Evolutionary conservation across 2,113 vertebrate species (phyloP).

Genomic region (Poeciliopsis retropinna): DNA sequence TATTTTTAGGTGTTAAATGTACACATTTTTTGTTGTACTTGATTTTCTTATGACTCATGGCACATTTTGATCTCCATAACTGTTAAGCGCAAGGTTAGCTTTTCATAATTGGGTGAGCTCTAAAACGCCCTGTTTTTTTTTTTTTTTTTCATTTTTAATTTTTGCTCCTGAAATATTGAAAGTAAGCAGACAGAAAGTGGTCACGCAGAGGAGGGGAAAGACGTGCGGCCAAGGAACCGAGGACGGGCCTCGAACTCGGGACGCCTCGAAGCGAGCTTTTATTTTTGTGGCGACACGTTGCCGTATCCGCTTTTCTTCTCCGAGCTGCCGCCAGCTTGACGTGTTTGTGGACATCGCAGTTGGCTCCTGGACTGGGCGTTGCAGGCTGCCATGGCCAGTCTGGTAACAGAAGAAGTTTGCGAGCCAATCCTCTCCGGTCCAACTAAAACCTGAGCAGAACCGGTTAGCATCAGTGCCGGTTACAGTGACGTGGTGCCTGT

Average conservation of each 20-base stretch:
- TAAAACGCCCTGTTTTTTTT: background rate
- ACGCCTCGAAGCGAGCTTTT: slow-evolving; percentile 11
- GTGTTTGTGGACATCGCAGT: background rate
- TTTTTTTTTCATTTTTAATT: too few species aligned
- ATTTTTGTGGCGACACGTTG: background rate
- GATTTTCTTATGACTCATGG: too few species aligned
- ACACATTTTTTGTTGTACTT: too few species aligned
- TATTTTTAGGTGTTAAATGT: too few species aligned
- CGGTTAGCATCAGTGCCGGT: background rate
- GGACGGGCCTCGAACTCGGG: too few species aligned
- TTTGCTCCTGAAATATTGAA: too few species aligned
- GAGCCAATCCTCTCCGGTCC: background rate
- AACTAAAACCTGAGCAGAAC: background rate
- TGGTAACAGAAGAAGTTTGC: background rate
- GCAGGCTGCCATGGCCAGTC: slow-evolving; percentile 13
- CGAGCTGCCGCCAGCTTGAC: background rate
- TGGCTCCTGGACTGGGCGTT: slow-evolving; percentile 44
- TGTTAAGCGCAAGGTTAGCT: background rate
- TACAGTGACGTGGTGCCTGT: background rate
- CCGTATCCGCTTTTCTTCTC: background rate
- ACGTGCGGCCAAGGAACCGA: too few species aligned
- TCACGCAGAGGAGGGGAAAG: too few species aligned
- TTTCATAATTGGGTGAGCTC: background rate
- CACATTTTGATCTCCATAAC: background rate
- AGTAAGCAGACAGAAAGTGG: too few species aligned